phyloP scores from a whole-genome alignment of 2,113 vertebrate genomes.

The Lepus europaeus region DNA sequence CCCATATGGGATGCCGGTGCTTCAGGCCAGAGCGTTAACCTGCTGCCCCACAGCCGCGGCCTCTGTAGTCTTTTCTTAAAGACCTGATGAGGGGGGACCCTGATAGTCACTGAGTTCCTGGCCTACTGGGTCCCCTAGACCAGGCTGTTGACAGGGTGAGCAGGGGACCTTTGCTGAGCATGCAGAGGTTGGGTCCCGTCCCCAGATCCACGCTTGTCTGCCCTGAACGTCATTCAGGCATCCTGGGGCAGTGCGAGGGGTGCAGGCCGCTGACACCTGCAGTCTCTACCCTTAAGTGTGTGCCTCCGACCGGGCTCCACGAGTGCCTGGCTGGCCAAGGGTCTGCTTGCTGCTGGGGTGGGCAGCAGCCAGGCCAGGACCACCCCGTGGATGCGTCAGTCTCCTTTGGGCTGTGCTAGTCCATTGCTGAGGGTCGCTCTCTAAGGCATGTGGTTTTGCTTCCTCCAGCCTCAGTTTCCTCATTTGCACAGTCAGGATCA shows the following conservation, averaged over 20 bases:
- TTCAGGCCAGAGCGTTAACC: too few relatives aligned
- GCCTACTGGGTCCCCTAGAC: background rate
- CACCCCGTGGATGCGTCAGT: background rate
- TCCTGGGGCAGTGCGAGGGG: too few relatives aligned
- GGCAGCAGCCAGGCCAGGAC: background rate
- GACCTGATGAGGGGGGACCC: background rate
- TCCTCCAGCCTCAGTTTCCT: background rate
- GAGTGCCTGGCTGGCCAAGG: background rate
- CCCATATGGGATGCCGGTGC: too few relatives aligned
- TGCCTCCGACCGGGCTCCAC: background rate
- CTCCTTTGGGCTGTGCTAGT: background rate
- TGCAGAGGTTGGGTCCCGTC: too few relatives aligned
- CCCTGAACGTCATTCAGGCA: background rate
- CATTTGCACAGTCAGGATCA: fast-evolving
- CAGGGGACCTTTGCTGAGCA: background rate
- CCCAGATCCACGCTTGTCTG: too few relatives aligned
- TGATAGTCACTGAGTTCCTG: background rate
- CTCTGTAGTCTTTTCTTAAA: background rate
- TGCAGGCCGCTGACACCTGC: too few relatives aligned
- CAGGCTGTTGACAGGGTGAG: background rate
- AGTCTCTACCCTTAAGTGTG: background rate
- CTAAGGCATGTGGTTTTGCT: background rate
- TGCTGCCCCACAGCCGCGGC: too few relatives aligned
- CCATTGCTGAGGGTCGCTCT: background rate
- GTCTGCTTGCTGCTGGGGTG: background rate